These are phyloP conservation scores for Harlomillsia oculata DNA, from an alignment of 1,140 invertebrate genomes.

Conservation along the genomic window DNA sequence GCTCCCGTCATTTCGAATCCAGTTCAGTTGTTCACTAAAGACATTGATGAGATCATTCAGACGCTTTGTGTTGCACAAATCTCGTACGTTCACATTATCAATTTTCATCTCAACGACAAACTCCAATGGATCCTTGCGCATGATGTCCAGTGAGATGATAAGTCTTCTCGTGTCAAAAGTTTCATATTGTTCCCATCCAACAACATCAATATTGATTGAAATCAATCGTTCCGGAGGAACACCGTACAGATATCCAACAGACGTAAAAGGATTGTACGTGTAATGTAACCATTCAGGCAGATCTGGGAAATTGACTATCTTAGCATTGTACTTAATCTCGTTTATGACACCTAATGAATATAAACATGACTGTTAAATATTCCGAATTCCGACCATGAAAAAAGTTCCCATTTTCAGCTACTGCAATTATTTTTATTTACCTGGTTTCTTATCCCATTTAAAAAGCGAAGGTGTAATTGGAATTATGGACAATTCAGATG, in stretches of 20 bases:
- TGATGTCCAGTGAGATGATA: constrained; percentile 27
- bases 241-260: constrained; percentile 31
- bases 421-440: neutral
- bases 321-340: constrained; percentile 31
- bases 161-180: constrained; percentile 21
- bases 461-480: constrained; percentile 23
- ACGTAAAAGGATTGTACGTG: constrained; percentile 45
- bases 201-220: constrained; percentile 26
- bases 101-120: constrained; percentile 78
- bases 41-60: constrained; percentile 63
- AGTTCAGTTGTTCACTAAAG: constrained; percentile 42
- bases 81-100: constrained; percentile 74
- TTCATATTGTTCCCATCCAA: constrained; percentile 24
- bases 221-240: constrained; percentile 23
- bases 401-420: neutral
- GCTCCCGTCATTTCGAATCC: constrained; percentile 43
- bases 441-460: constrained; percentile 26
- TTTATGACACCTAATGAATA: constrained; percentile 18
- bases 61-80: constrained; percentile 58
- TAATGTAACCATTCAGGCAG: constrained; percentile 73
- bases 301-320: constrained; percentile 49
- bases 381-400: neutral
- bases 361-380: neutral
- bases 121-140: constrained; percentile 48
- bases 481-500: constrained; percentile 31